A percentile compares a stretch with the other conserved stretches of the same genome.
These are phyloP conservation scores for Drosophila virilis DNA, from an alignment of 1,140 invertebrate genomes.

Conservation along the genomic window DNA sequence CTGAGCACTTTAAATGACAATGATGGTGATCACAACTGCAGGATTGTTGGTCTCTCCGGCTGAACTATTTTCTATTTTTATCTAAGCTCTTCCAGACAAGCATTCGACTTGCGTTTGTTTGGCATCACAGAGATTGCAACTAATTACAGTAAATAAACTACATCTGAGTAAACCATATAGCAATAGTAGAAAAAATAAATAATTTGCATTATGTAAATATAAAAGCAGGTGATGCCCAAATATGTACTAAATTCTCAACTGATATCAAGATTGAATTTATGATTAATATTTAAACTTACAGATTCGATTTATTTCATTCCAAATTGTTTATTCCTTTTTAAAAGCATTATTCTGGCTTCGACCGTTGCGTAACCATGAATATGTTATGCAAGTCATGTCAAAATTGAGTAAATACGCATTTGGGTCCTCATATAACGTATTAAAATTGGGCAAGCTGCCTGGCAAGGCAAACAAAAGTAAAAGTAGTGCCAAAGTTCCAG, in stretches of 20 bases:
- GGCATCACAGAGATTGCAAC: not conserved
- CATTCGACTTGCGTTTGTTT: constrained; percentile 3
- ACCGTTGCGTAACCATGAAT: constrained; percentile 26
- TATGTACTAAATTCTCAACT: too few relatives aligned
- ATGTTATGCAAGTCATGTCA: constrained; percentile 66
- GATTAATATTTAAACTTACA: not conserved
- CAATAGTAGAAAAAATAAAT: too few relatives aligned
- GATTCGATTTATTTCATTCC: too few relatives aligned
- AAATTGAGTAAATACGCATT: constrained; percentile 72
- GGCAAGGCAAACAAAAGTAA: constrained; percentile 71
- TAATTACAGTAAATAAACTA: not conserved
- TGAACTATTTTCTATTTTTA: constrained; percentile 71
- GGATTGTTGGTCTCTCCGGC: constrained; percentile 48
- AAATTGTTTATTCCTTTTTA: too few relatives aligned
- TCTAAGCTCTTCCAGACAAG: constrained; percentile 23
- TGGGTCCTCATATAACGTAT: constrained; percentile 70
- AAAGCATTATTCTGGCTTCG: not conserved
- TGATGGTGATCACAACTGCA: constrained; percentile 38
- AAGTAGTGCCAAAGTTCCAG: constrained; percentile 52
- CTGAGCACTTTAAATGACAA: constrained; percentile 77
- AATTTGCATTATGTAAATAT: too few relatives aligned
- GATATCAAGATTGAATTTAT: not conserved
- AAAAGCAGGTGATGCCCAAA: too few relatives aligned
- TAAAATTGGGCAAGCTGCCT: constrained; percentile 26
- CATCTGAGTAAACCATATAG: not conserved